A percentile compares a stretch with the other conserved stretches of the same genome.
These are phyloP conservation scores for Podarcis cretensis DNA, from an alignment of 2,113 vertebrate species.

Conservation along the genomic window DNA sequence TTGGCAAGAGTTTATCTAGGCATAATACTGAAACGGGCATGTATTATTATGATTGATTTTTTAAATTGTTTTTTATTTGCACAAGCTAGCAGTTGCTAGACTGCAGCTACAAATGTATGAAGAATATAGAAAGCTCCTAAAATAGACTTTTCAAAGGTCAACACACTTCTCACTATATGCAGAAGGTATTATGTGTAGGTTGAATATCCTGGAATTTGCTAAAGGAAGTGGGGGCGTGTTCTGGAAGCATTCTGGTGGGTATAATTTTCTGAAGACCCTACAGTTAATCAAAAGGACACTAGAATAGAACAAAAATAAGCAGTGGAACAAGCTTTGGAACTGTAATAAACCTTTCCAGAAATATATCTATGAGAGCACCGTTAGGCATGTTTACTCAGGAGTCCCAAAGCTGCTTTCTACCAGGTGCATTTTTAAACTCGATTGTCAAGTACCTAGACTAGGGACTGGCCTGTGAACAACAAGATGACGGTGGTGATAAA, in stretches of 20 bases:
- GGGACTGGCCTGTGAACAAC: too few relatives aligned
- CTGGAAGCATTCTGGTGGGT: neutral
- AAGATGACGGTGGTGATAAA: too few relatives aligned
- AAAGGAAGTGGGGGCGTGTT: neutral
- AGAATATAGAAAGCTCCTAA: conserved; percentile 53
- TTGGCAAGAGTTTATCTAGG: conserved; percentile 26
- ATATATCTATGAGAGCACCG: too few relatives aligned
- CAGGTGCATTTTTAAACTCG: too few relatives aligned
- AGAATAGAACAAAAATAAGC: accelerated
- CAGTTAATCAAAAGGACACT: accelerated
- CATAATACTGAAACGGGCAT: conserved; percentile 21
- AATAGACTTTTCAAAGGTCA: conserved; percentile 32
- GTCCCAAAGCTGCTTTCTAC: too few relatives aligned
- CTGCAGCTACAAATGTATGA: conserved; percentile 41
- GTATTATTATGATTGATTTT: neutral
- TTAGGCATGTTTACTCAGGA: too few relatives aligned
- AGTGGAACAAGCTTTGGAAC: too few relatives aligned
- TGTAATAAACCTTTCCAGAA: neutral
- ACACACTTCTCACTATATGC: neutral
- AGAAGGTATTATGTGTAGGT: conserved; percentile 42
- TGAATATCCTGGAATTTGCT: neutral
- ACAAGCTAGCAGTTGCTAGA: conserved; percentile 39
- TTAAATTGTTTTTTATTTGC: conserved; percentile 7
- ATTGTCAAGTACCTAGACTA: too few relatives aligned
- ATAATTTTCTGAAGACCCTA: conserved; percentile 33